These are phyloP conservation scores for Pelochelys cantorii DNA, from an alignment of 2,797 vertebrate species.

Conservation along the genomic window DNA sequence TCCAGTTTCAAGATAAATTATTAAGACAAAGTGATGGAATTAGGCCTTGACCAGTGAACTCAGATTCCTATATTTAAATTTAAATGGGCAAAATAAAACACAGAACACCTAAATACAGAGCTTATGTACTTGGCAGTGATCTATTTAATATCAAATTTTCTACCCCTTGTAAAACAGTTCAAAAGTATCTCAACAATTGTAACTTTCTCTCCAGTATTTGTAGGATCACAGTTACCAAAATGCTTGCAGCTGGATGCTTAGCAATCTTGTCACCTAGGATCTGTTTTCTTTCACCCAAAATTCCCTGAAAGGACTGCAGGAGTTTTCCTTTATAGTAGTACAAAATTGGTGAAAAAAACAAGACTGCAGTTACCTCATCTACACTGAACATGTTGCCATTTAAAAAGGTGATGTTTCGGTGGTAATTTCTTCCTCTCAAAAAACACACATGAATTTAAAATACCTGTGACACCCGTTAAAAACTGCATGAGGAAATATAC, in stretches of 20 bases:
- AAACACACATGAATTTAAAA: not conserved
- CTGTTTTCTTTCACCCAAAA: not conserved
- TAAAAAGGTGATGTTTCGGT: not conserved
- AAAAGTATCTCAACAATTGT: not conserved
- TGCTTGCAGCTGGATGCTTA: not conserved
- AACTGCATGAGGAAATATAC: not conserved
- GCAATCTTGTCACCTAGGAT: not conserved
- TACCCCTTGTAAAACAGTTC: not conserved
- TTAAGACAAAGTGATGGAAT: not conserved
- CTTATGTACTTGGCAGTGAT: not conserved
- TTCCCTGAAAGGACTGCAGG: not conserved
- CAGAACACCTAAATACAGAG: too few species aligned
- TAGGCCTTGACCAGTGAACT: not conserved
- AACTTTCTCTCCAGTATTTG: not conserved
- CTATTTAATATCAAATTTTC: not conserved
- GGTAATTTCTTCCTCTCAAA: not conserved
- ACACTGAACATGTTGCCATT: not conserved
- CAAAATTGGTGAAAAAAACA: not conserved
- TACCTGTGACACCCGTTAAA: not conserved
- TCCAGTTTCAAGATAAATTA: not conserved
- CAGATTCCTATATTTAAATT: too few species aligned
- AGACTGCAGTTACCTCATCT: not conserved
- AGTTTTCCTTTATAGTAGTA: not conserved
- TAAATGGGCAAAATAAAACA: too few species aligned
- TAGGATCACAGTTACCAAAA: not conserved